These are phyloP conservation scores for Clangula hyemalis DNA, from an alignment of 2,797 vertebrate species.

Conservation along the genomic window DNA sequence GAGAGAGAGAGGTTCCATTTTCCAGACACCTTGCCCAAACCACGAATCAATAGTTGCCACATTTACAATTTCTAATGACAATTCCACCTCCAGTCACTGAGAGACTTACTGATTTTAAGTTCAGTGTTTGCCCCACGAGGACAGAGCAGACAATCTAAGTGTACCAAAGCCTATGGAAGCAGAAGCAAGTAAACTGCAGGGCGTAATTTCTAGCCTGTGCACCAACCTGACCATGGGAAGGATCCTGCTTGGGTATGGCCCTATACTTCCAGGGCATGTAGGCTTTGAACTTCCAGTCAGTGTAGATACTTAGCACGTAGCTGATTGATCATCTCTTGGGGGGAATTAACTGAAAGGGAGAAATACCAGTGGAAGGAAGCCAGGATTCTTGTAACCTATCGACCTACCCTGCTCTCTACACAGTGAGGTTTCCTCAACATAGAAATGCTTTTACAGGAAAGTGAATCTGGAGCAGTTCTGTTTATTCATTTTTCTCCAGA, in stretches of 20 bases:
- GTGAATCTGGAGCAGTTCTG: background rate
- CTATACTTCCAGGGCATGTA: background rate
- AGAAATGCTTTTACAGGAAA: background rate
- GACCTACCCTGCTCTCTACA: background rate
- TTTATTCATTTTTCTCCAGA: background rate
- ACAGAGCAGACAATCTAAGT: background rate
- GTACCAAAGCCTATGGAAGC: rapidly evolving
- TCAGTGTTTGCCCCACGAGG: background rate
- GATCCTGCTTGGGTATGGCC: background rate
- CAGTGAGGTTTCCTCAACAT: background rate
- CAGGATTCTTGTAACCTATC: background rate
- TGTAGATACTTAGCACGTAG: background rate
- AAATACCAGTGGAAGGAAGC: background rate
- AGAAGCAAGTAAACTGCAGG: background rate
- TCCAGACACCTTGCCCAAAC: background rate
- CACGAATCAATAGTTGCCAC: background rate
- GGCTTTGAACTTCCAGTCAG: background rate
- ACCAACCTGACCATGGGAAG: background rate
- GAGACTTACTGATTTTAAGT: background rate
- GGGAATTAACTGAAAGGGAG: background rate
- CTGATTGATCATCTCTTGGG: background rate
- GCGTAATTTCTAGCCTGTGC: background rate
- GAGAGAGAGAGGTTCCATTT: background rate
- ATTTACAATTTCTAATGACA: background rate
- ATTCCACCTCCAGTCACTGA: background rate